Evolutionary conservation across 2,797 vertebrate species (phyloP).

Genomic region (Syndactyla subalaris): DNA sequence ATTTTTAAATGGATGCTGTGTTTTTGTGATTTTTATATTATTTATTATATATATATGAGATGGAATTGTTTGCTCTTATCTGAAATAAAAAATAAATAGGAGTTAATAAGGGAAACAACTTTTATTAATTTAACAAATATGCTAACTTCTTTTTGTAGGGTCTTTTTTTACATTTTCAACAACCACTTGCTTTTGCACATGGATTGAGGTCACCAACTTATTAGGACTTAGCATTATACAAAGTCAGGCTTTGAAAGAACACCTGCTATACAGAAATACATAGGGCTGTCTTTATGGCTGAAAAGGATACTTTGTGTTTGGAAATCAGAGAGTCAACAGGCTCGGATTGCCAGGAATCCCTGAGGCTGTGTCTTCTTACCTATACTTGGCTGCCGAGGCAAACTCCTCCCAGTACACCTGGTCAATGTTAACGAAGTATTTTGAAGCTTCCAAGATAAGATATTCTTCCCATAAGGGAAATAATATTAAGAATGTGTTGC

Average conservation of each 20-base stretch:
- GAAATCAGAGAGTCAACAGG: neutral
- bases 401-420: neutral
- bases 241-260: neutral
- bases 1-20: neutral
- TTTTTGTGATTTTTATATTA: neutral
- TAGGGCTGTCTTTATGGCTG: neutral
- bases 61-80: neutral
- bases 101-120: neutral
- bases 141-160: neutral
- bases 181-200: neutral
- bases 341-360: neutral
- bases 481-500: neutral
- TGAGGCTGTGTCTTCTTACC: neutral
- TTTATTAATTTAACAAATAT: neutral
- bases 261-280: neutral
- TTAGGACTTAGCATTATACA: neutral
- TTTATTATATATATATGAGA: neutral
- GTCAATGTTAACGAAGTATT: neutral
- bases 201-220: neutral
- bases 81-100: neutral
- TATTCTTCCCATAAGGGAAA: neutral
- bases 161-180: neutral
- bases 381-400: accelerated
- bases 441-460: neutral
- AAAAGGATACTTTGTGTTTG: neutral